A percentile compares a stretch with the other conserved stretches of the same genome.
phyloP scores from a whole-genome alignment of 2,888 invertebrate species.

The Nomada hirtipes region DNA sequence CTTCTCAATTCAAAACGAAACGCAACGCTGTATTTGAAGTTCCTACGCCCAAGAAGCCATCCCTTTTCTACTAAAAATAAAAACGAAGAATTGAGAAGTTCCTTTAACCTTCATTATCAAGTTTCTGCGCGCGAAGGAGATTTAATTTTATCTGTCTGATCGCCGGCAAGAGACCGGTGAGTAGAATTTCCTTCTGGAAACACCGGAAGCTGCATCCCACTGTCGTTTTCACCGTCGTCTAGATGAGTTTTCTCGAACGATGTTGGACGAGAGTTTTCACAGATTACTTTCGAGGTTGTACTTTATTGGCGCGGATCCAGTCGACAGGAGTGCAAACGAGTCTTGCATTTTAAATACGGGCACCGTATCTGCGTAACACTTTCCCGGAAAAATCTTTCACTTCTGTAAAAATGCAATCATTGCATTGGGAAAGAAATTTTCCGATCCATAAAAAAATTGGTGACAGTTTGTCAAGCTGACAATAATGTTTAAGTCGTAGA shows the following conservation, averaged over 20 bases:
- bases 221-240: slow-evolving; percentile 1
- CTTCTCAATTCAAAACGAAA: too few relatives aligned
- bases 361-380: slow-evolving; percentile 18
- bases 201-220: not conserved
- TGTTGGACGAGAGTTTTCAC: slow-evolving; percentile 43
- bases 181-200: slow-evolving; percentile 1
- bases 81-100: not conserved
- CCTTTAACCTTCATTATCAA: not conserved
- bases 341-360: slow-evolving; percentile 45
- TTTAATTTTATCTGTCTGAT: slow-evolving; percentile 30
- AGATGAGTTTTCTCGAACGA: slow-evolving; percentile 59
- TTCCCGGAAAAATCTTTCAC: slow-evolving; percentile 18
- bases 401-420: slow-evolving; percentile 14
- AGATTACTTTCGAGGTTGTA: slow-evolving; percentile 58
- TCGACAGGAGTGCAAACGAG: slow-evolving; percentile 31
- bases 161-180: not conserved
- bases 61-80: not conserved
- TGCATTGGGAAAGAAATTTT: not conserved
- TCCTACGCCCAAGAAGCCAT: not conserved
- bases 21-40: not conserved
- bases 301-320: slow-evolving; percentile 55
- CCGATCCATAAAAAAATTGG: not conserved
- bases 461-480: not conserved
- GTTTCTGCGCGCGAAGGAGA: not conserved
- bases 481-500: not conserved